Evolutionary conservation across 2,888 invertebrate species (phyloP).

Genomic region (Ophioninae sp.): DNA sequence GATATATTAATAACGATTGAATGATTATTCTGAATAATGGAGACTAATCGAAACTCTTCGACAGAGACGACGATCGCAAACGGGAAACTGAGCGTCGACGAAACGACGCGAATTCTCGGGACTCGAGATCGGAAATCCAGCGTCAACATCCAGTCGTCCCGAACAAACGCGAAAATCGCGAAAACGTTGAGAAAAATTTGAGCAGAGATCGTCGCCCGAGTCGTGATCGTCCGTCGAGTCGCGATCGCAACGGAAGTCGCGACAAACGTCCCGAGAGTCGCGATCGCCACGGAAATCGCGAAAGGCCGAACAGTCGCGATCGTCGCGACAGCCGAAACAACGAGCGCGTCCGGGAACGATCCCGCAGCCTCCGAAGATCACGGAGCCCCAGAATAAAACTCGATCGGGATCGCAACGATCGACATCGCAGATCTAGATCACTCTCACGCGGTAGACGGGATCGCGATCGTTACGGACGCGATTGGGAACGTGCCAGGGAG

Average conservation of each 20-base stretch:
- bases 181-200: constrained; percentile 59
- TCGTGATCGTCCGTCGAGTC: constrained; percentile 64
- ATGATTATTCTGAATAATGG: too few species aligned
- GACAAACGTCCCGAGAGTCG: constrained; percentile 67
- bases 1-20: too few species aligned
- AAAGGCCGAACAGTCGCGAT: constrained; percentile 77
- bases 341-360: constrained; percentile 74
- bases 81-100: constrained; percentile 71
- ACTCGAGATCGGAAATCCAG: constrained; percentile 62
- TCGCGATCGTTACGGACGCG: constrained; percentile 77
- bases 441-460: constrained; percentile 74
- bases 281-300: constrained; percentile 78
- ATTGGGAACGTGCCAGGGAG: constrained; percentile 79
- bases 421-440: constrained; percentile 74
- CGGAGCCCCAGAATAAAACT: constrained; percentile 75
- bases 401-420: constrained; percentile 74
- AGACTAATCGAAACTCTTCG: neutral
- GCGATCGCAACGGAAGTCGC: constrained; percentile 63
- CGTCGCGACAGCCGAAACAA: constrained; percentile 76
- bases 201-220: constrained; percentile 66
- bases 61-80: constrained; percentile 74
- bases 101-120: constrained; percentile 70
- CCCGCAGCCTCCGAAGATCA: constrained; percentile 76
- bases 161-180: constrained; percentile 67
- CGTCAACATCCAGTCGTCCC: constrained; percentile 56